Conservation (phyloP, 2,797 vertebrate genomes). For the Australoheros facetus region DNA sequence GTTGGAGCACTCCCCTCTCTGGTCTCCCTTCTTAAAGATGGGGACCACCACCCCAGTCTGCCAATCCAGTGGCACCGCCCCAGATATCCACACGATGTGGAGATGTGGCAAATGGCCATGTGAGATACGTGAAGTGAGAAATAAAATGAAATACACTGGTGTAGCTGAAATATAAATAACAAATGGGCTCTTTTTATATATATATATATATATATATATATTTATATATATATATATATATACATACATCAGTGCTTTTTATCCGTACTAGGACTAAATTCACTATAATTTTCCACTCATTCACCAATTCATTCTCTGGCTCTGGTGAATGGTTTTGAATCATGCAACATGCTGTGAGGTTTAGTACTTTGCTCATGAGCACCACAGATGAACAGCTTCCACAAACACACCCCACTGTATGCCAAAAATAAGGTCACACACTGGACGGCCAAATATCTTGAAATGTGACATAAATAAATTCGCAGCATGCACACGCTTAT, state of each 20-base stretch:
- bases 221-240: too few species aligned
- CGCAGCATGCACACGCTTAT: background rate
- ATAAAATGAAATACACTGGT: background rate
- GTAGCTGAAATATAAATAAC: background rate
- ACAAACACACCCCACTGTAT: background rate
- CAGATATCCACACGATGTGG: too few species aligned
- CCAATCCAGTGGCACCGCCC: too few species aligned
- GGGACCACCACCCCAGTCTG: too few species aligned
- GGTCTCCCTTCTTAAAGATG: too few species aligned
- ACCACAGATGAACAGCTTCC: background rate
- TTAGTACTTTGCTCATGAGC: background rate
- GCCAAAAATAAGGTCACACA: background rate
- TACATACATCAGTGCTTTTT: too few species aligned
- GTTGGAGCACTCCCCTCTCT: too few species aligned
- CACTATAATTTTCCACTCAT: background rate
- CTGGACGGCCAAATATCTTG: too few species aligned
- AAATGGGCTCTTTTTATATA: background rate
- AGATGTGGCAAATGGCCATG: too few species aligned
- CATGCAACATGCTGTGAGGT: too few species aligned
- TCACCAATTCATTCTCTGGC: background rate
- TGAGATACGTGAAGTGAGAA: background rate
- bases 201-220: too few species aligned
- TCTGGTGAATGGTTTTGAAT: background rate
- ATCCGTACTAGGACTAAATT: background rate
- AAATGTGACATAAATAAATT: background rate